Conservation (phyloP, 2,888 invertebrate species). For the Athalia circularis region DNA sequence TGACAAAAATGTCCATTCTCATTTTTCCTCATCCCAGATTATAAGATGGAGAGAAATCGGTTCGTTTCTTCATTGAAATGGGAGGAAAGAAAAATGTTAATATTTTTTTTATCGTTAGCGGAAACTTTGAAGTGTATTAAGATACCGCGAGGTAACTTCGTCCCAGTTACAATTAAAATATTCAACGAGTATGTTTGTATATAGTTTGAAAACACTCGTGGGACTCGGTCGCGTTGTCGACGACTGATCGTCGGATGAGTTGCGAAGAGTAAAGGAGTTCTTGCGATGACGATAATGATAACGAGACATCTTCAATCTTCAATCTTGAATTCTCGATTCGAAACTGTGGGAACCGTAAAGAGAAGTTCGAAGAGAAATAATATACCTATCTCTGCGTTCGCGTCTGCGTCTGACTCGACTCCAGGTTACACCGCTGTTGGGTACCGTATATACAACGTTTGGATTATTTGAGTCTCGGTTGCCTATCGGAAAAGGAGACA, state of each 20-base stretch:
- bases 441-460: too few species aligned
- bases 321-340: slow-evolving; percentile 38
- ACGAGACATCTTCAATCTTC: slow-evolving; percentile 34
- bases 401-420: not conserved
- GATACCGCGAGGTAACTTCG: too few species aligned
- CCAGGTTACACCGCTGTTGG: not conserved
- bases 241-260: not conserved
- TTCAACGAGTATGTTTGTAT: not conserved
- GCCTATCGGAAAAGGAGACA: slow-evolving; percentile 24
- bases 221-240: not conserved
- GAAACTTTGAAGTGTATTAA: too few species aligned
- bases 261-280: not conserved
- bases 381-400: not conserved
- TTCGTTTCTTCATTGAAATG: too few species aligned
- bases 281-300: slow-evolving; percentile 43
- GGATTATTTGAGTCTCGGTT: slow-evolving; percentile 10
- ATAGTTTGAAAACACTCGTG: not conserved
- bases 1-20: too few species aligned
- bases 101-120: too few species aligned
- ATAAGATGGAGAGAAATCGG: too few species aligned
- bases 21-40: too few species aligned
- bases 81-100: too few species aligned
- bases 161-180: not conserved
- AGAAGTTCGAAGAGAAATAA: not conserved
- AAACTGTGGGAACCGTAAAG: slow-evolving; percentile 3